Evolutionary conservation across 2,888 invertebrate species (phyloP), one percentile per base, ranked within the genome.

Genomic region (Desoria tigrina): DNA sequence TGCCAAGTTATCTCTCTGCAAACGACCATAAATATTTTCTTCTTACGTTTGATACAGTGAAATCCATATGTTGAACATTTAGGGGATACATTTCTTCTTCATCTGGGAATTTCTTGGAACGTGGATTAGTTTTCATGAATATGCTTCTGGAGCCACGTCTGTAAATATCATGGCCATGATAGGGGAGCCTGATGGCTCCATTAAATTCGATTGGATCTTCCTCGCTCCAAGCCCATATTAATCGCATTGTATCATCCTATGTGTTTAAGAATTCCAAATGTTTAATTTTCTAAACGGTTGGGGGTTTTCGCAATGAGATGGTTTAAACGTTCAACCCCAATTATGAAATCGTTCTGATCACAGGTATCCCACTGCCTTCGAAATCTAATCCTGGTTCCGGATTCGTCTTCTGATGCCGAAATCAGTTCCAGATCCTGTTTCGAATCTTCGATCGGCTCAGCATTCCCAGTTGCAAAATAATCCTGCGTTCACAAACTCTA

Each of bases 121-220:
- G 3, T 9, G 50, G 56, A 16, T 39, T 61, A 14, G 51, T 27
- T 56, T 45, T 66, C 18, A 91, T 82, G 72, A 88, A 85, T 32
- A 91, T 78, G 23, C 90, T 86, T 74, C 87, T 84, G 1, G 85
- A 83, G 55, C 86, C 87, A 74, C 89, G 85, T 21, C 87, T 85
- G 63, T 85, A 86, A 1, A 82, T 83, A 72, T 85, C 84, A 78
- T 83, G 53, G 23, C 59, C 63, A 42, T 66, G 66, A 42, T 66
- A 63, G 37, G 59, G 45, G 23, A 59, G 84, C 9, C 81, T 78
- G 23, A 83, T 80, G 3, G 80, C 81, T 16, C 62, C 45, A 16
- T 37, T 50, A 1, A 51, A 42, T 21, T 49, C 42, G 0, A 27
- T 39, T 6, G 71, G 71, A 26, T 68, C 65, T 18, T 59, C 58